phyloP scores from a whole-genome alignment of 1,140 invertebrate genomes.

The Elymnias hypermnestra region DNA sequence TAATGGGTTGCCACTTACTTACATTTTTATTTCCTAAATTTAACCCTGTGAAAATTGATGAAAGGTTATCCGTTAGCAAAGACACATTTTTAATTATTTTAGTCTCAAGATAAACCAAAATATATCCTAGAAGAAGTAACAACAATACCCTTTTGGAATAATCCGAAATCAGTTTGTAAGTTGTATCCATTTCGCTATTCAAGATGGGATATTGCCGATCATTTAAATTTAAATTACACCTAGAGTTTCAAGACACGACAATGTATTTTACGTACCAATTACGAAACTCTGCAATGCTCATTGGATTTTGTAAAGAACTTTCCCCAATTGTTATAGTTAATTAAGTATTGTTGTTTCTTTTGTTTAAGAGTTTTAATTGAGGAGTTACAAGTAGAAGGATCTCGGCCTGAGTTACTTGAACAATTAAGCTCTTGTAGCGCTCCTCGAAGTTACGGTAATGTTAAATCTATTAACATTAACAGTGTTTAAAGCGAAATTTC shows the following conservation, averaged over 20 bases:
- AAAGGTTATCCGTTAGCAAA: too few relatives aligned
- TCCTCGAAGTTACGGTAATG: conserved; percentile 1
- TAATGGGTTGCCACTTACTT: too few relatives aligned
- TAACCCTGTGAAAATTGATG: too few relatives aligned
- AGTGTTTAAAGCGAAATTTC: not conserved
- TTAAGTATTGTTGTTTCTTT: conserved; percentile 59
- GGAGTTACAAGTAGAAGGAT: conserved; percentile 24
- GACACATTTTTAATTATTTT: too few relatives aligned
- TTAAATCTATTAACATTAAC: conserved; percentile 2
- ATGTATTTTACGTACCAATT: conserved; percentile 14
- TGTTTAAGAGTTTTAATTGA: conserved; percentile 53
- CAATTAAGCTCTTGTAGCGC: not conserved
- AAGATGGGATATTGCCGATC: too few relatives aligned
- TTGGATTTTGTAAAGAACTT: conserved; percentile 31
- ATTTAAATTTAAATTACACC: too few relatives aligned
- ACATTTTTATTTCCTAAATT: too few relatives aligned
- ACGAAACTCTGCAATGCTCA: conserved; percentile 10
- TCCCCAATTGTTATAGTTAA: conserved; percentile 45
- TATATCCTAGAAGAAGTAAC: too few relatives aligned
- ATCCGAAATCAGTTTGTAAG: too few relatives aligned
- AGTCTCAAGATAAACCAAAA: too few relatives aligned
- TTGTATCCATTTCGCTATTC: too few relatives aligned
- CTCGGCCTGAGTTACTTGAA: not conserved
- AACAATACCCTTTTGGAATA: too few relatives aligned
- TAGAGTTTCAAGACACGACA: conserved; percentile 1